phyloP scores from a whole-genome alignment of 2,113 vertebrate genomes.

The Spea multiplicata region DNA sequence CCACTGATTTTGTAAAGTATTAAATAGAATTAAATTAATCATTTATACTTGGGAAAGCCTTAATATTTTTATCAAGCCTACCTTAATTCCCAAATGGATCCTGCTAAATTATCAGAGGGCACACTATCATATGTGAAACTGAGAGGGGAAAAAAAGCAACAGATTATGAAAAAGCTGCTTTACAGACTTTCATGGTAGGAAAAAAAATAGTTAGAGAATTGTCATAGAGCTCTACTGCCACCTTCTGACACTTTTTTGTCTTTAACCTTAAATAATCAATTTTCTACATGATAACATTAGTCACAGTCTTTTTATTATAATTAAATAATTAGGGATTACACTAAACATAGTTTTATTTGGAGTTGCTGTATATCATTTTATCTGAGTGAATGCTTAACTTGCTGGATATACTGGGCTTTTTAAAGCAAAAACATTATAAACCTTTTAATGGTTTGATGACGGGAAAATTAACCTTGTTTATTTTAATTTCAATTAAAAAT shows the following conservation, averaged over 20 bases:
- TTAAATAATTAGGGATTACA: too few species aligned
- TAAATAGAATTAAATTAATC: neutral
- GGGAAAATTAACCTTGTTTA: too few species aligned
- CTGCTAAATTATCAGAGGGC: neutral
- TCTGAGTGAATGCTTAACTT: too few species aligned
- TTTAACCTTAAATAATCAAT: neutral
- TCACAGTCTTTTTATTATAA: neutral
- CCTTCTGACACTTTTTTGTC: neutral
- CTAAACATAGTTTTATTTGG: too few species aligned
- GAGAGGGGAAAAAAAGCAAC: conserved; percentile 15
- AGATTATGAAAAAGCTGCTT: conserved; percentile 17
- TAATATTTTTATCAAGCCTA: conserved; percentile 5
- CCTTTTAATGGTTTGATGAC: too few species aligned
- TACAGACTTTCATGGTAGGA: neutral
- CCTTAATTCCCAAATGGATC: conserved; percentile 7
- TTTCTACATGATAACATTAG: neutral
- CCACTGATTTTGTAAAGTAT: neutral
- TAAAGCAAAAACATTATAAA: too few species aligned
- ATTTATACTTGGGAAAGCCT: neutral
- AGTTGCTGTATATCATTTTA: too few species aligned
- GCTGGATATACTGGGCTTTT: neutral
- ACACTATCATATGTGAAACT: neutral
- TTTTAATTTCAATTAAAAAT: too few species aligned
- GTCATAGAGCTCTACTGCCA: conserved; percentile 13
- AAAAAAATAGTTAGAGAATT: neutral